These are phyloP conservation scores for Hesperia comma DNA, from an alignment of 2,888 invertebrate genomes.

Conservation along the genomic window DNA sequence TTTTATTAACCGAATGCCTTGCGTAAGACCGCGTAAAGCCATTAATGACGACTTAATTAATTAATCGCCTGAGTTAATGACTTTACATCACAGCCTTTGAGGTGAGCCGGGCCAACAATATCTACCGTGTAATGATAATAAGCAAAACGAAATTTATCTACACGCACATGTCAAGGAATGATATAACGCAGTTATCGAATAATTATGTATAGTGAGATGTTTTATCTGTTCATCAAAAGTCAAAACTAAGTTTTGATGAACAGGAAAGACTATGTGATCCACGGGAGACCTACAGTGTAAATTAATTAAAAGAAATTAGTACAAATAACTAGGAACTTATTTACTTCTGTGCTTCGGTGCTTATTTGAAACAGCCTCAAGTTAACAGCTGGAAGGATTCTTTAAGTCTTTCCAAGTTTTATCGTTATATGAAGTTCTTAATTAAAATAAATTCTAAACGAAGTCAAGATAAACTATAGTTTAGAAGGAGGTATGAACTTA, in stretches of 20 bases:
- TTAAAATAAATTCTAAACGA: neutral
- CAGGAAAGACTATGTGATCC: no score
- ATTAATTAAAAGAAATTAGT: no score
- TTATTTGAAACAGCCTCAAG: no score
- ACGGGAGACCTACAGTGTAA: no score
- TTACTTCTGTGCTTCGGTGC: no score
- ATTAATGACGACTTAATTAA: constrained; percentile 77
- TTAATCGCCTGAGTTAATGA: constrained; percentile 74
- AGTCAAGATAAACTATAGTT: neutral
- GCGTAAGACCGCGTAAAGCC: constrained; percentile 68
- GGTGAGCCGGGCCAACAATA: constrained; percentile 55
- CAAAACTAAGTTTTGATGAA: no score
- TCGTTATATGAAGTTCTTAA: neutral
- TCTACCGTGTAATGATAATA: constrained; percentile 43
- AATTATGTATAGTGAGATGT: no score
- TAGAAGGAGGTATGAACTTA: neutral
- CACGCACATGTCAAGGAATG: no score
- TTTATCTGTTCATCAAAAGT: no score
- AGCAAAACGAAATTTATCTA: neutral
- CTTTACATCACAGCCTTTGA: constrained; percentile 65
- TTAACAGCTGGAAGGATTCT: neutral
- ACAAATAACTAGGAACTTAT: no score
- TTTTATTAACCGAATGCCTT: constrained; percentile 76
- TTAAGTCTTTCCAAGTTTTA: neutral
- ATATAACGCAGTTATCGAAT: no score